phyloP scores from a whole-genome alignment of 2,113 vertebrate species.

The Aviceda subcristata region DNA sequence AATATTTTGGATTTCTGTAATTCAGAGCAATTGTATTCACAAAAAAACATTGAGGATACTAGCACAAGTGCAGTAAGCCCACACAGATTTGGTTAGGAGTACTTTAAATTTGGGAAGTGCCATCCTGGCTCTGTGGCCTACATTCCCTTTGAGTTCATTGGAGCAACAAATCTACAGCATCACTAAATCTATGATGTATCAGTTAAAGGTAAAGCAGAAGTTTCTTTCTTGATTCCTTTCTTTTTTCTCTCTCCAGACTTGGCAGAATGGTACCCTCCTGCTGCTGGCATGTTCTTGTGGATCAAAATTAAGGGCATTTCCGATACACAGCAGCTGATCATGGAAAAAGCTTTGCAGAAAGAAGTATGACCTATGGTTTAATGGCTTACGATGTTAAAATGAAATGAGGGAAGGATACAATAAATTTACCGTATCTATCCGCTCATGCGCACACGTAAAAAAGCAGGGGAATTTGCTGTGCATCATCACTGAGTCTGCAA shows the following conservation, averaged over 20 bases:
- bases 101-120: background rate
- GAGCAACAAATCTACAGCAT: background rate
- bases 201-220: background rate
- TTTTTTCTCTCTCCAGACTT: constrained; percentile 69
- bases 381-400: background rate
- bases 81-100: background rate
- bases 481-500: background rate
- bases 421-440: background rate
- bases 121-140: background rate
- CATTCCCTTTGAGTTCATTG: background rate
- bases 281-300: constrained; percentile 96
- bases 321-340: constrained; percentile 84
- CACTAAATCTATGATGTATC: background rate
- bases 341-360: constrained; percentile 88
- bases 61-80: background rate
- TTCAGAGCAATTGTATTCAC: background rate
- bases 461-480: background rate
- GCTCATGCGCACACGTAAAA: background rate
- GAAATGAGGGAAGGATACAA: background rate
- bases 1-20: background rate
- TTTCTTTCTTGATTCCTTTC: background rate
- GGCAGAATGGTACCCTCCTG: constrained; percentile 89
- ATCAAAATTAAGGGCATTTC: constrained; percentile 87
- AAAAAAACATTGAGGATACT: background rate
- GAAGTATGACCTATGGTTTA: constrained; percentile 74